phyloP scores from a whole-genome alignment of 92 coral and sea anemone genomes.

The Pocillopora grandis region DNA sequence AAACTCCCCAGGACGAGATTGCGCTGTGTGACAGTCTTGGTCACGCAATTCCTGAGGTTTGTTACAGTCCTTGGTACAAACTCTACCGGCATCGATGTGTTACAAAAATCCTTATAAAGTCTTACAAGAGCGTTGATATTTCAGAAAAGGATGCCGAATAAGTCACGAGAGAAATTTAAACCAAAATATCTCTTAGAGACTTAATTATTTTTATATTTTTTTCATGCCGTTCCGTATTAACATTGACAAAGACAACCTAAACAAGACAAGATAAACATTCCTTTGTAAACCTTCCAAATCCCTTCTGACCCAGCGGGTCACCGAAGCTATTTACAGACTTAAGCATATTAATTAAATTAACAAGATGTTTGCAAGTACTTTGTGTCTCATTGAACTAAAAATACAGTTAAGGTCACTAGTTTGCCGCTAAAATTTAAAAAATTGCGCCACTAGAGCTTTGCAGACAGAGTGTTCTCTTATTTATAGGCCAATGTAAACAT shows the following conservation, averaged over 20 bases:
- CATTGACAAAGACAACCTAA: too few relatives aligned
- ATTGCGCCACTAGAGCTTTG: neutral
- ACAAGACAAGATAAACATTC: neutral
- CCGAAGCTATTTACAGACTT: conserved; percentile 1
- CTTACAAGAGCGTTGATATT: too few relatives aligned
- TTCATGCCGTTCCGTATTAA: too few relatives aligned
- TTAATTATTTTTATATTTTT: too few relatives aligned
- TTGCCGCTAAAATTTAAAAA: neutral
- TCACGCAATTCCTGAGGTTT: neutral
- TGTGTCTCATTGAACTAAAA: neutral
- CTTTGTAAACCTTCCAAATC: neutral
- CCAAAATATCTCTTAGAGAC: too few relatives aligned
- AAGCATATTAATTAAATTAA: neutral
- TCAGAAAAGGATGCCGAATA: too few relatives aligned
- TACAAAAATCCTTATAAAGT: neutral
- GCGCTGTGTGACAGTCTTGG: neutral
- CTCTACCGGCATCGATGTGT: too few relatives aligned
- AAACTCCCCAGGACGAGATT: neutral
- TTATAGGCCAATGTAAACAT: neutral
- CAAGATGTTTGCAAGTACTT: neutral
- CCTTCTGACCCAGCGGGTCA: conserved; percentile 8
- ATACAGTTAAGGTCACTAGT: neutral
- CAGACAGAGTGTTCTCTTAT: too few relatives aligned
- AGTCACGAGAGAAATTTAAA: too few relatives aligned
- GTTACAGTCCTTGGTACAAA: neutral